Evolutionary conservation across 2,113 vertebrate species (phyloP).

Genomic region (Mus spicilegus): DNA sequence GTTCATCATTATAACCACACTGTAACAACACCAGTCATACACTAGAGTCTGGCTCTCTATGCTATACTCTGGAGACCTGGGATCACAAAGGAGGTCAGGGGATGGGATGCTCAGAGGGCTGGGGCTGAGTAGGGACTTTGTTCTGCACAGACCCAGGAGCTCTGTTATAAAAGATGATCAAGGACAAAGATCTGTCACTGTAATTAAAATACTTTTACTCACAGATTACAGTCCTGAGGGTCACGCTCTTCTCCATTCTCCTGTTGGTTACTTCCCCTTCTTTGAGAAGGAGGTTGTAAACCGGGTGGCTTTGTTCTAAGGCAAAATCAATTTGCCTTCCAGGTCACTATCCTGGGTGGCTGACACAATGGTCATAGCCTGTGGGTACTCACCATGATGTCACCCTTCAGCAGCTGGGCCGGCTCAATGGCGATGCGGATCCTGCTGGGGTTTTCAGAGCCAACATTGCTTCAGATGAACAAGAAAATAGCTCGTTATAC

Average conservation of each 20-base stretch:
- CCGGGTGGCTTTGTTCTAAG: neutral
- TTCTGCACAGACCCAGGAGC: neutral
- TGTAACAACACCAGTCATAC: neutral
- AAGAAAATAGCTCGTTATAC: neutral
- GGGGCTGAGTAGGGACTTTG: neutral
- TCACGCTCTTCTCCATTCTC: neutral
- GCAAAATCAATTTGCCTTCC: neutral
- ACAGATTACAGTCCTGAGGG: neutral
- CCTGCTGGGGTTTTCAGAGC: constrained; percentile 89
- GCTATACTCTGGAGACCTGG: neutral
- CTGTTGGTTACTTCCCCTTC: neutral
- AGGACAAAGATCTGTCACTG: neutral
- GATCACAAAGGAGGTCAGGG: neutral
- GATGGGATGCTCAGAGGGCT: neutral
- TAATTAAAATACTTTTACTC: constrained; percentile 44
- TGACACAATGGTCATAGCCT: accelerated
- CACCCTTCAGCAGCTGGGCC: constrained; percentile 96
- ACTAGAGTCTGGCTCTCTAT: neutral
- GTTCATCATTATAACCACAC: neutral
- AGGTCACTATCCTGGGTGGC: no score
- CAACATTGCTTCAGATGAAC: constrained; percentile 88
- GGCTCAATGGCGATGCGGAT: constrained; percentile 93
- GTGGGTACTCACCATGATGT: constrained; percentile 93
- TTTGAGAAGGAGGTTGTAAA: neutral
- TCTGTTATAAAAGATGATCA: neutral